Base-by-base conservation (phyloP, 2,113 vertebrate species). In the Dendropsophus ebraccatus region DNA sequence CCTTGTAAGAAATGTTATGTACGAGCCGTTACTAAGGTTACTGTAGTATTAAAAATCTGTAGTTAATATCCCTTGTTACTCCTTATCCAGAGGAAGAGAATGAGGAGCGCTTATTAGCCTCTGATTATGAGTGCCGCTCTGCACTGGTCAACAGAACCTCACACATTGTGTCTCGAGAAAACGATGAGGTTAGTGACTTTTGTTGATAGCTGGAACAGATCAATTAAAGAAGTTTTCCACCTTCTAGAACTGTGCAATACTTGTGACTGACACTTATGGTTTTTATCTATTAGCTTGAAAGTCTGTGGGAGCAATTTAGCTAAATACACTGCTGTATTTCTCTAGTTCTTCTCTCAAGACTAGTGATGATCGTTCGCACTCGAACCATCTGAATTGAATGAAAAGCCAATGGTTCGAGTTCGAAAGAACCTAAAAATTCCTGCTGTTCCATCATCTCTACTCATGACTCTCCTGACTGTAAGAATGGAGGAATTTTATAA, bases 1-100 rank as follows among this genome's bases (percentile, higher is more conserved):
- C 12, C 37, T 28, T 81, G 28, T 65, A 41, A 62, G 56, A 81
- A 62, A 81, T 62, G 58, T 62, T 81, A 47, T 60, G 54, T 41
- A 41, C 54, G 77, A 81, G 56, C 37, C 23, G 78, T 81, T 81
- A 28, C 78, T 81, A 81, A 65, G 78, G 78, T 81, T 81, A 81
- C 77, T n/a, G 58, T 77, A 77, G 17, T 47, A 65, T 54, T 80
- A 80, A 62, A 30, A n/a, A 45, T 65, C 54, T 45, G 4, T 28
- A 28, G 23, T 47, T 62, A 62, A 47, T 65, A 81, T 81, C 52
- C 78, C 78, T 65, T 8, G 78, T 65, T 65, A 65, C 78, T 79
- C 10, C 54, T 81, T 47, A 81, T 62, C 14, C 10, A 16, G 60
- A 25, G 78, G 58, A 81, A 65, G 58, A 81, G n/a, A 81, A 47